Percentiles rank a stretch among this genome's conserved stretches.
phyloP scores from a whole-genome alignment of 2,797 vertebrate species.

The Pangasius sanitwongsei region DNA sequence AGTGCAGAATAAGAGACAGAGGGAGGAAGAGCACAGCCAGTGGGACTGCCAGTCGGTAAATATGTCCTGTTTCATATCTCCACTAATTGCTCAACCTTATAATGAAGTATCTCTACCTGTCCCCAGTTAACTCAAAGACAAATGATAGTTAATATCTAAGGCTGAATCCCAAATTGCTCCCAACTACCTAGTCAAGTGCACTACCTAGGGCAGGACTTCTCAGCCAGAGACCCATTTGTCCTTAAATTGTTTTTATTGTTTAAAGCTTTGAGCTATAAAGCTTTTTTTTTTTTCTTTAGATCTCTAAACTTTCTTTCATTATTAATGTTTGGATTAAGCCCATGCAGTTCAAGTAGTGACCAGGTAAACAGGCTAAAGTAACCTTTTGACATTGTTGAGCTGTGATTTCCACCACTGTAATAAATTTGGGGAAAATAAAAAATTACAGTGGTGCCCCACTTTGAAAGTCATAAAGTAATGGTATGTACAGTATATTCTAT shows the following conservation, averaged over 20 bases:
- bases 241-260: not conserved
- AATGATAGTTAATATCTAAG: not conserved
- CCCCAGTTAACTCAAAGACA: not conserved
- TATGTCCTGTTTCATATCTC: not conserved
- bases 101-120: not conserved
- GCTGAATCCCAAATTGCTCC: not conserved
- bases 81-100: not conserved
- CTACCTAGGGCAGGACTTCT: not conserved
- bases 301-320: not conserved
- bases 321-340: not conserved
- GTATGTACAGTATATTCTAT: not conserved
- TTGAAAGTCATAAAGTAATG: not conserved
- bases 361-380: not conserved
- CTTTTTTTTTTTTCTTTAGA: not conserved
- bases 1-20: constrained; percentile 63
- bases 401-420: not conserved
- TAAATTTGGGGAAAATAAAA: not conserved
- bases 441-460: not conserved
- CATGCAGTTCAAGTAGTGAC: not conserved
- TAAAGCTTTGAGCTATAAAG: not conserved
- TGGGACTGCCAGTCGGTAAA: constrained; percentile 52
- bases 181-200: not conserved
- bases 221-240: not conserved
- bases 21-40: constrained; percentile 46
- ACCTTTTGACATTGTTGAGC: not conserved